Evolutionary conservation across 2,888 invertebrate species (phyloP).

Genomic region (Drosophila cognata): DNA sequence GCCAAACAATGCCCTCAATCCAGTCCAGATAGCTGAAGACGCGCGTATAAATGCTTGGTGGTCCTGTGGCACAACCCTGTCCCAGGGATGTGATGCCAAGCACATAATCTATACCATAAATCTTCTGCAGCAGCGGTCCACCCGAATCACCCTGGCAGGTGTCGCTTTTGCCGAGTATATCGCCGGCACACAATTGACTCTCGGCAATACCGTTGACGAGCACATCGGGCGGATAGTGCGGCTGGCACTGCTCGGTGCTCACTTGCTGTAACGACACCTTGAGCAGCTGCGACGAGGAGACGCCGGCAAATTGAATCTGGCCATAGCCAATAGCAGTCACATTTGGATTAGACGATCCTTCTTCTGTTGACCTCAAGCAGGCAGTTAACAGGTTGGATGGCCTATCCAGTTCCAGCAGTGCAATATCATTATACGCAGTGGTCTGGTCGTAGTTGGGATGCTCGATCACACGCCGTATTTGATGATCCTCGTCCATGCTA

Average conservation of each 20-base stretch:
- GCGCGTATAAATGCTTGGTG: constrained; percentile 77
- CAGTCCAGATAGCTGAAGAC: constrained; percentile 77
- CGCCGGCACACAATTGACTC: constrained; percentile 67
- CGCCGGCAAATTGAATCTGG: constrained; percentile 83
- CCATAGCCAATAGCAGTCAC: constrained; percentile 88
- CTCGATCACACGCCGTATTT: constrained; percentile 68
- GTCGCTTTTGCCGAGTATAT: constrained; percentile 38
- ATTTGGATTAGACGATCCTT: constrained; percentile 41
- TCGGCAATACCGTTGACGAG: constrained; percentile 40
- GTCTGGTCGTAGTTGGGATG: constrained; percentile 87
- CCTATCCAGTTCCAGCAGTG: constrained; percentile 86
- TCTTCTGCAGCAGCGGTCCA: constrained; percentile 55
- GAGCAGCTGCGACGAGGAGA: constrained; percentile 57
- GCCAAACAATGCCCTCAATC: constrained; percentile 79
- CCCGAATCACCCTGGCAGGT: constrained; percentile 76
- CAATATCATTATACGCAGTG: constrained; percentile 88
- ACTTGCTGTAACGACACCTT: constrained; percentile 56
- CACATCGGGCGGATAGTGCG: constrained; percentile 18
- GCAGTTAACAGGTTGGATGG: constrained; percentile 68
- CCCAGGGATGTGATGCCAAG: constrained; percentile 75
- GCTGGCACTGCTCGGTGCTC: constrained; percentile 28
- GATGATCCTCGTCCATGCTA: constrained; percentile 34
- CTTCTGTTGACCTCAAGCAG: constrained; percentile 78
- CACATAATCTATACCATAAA: neutral
- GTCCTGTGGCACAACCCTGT: constrained; percentile 73